Conservation (phyloP, 2,888 invertebrate genomes). For the Piscicola geometra region DNA sequence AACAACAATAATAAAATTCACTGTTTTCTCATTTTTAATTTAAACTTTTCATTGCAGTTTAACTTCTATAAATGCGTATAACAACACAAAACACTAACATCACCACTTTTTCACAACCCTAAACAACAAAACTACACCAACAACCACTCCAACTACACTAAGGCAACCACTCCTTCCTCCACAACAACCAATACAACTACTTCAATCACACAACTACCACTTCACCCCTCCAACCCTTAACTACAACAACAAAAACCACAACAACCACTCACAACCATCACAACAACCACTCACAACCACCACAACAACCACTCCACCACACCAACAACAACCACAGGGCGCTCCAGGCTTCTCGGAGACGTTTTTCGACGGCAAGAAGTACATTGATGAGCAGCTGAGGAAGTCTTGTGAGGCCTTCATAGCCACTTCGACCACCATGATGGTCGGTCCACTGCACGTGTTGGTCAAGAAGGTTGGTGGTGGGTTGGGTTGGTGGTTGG, state of each 20-base stretch:
- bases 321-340: conserved; percentile 52
- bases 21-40: neutral
- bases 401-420: conserved; percentile 83
- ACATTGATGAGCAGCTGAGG: conserved; percentile 88
- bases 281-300: neutral
- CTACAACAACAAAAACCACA: neutral
- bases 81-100: no score
- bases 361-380: conserved; percentile 86
- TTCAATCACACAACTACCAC: no score
- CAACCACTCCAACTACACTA: no score
- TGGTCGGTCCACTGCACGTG: conserved; percentile 70
- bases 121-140: no score
- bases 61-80: no score
- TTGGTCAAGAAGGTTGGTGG: conserved; percentile 71
- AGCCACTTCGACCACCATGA: conserved; percentile 68
- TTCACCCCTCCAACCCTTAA: neutral
- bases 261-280: no score
- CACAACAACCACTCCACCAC: neutral
- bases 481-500: neutral
- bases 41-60: no score
- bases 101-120: no score
- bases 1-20: no score
- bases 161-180: no score
- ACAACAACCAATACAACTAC: no score
- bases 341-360: conserved; percentile 89